Evolutionary conservation across 2,888 invertebrate genomes (phyloP).

Genomic region (Bombylius major): DNA sequence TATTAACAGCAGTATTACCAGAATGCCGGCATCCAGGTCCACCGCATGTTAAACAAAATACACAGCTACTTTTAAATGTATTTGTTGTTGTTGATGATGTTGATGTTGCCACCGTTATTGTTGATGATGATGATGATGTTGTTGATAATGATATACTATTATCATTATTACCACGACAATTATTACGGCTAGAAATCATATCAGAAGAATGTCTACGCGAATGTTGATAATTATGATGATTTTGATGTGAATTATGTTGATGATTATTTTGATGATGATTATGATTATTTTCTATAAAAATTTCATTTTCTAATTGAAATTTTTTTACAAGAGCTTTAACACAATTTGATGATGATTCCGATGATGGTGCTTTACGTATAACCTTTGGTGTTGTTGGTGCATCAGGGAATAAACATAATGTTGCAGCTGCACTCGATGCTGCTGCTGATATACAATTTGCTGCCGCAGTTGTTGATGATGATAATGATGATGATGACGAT

Average conservation of each 20-base stretch:
- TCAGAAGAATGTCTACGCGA: not conserved
- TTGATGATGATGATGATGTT: constrained; percentile 12
- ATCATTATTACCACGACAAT: not conserved
- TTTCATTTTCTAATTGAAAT: constrained; percentile 29
- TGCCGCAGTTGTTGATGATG: constrained; percentile 6
- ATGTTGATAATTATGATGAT: not conserved
- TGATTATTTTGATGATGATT: constrained; percentile 2
- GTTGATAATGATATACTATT: constrained; percentile 8
- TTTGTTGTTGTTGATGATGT: not conserved
- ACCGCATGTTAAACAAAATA: constrained; percentile 23
- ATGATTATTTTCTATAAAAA: constrained; percentile 12
- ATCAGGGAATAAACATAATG: constrained; percentile 42
- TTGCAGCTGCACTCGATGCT: constrained; percentile 15
- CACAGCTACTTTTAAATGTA: constrained; percentile 20
- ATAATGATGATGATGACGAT: constrained; percentile 3
- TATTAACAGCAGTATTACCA: constrained; percentile 20
- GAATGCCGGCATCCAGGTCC: constrained; percentile 24
- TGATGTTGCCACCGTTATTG: constrained; percentile 10
- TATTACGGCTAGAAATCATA: not conserved
- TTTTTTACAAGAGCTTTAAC: constrained; percentile 37
- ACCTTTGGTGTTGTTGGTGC: constrained; percentile 55
- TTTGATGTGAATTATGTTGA: not conserved
- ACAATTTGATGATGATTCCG: constrained; percentile 40
- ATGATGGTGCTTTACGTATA: constrained; percentile 46
- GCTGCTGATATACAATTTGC: not conserved